Base-by-base conservation (phyloP, 1,140 invertebrate species). In the Euwallacea fornicatus region DNA sequence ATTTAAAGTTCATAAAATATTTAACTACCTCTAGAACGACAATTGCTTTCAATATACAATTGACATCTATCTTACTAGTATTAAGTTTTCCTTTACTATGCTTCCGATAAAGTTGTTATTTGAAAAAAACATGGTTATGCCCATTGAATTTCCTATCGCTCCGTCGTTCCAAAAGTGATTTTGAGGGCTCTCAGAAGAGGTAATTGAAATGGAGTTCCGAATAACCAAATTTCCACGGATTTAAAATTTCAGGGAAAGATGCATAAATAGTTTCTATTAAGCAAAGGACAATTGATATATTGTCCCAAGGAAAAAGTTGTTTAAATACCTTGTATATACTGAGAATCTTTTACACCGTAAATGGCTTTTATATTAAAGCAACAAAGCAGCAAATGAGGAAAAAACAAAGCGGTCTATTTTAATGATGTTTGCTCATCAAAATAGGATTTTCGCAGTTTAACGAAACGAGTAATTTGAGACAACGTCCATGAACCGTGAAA, bases 91-190 rank as follows among this genome's bases (percentile, higher is more conserved):
- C 4, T 33, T 33, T 33, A 33, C 1, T 33, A 4, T 33, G 21
- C 1, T 4, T 1, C 21, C 21, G 6, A 50, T 50, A 6, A 50
- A 10, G 9, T 50, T 50, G 9, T 50, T 1, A 11, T 50, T 50
- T 50, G 9, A 15, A 16, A 4, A 13, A 56, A 63, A 70, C 59
- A 70, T 63, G 68, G 68, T 42, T 21, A 59, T 70, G 68, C 54
- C 68, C 68, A 61, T 55, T 53, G n/a, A 42, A 63, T 63, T n/a
- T 54, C 4, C 53, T 62, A 70, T 70, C 59, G 63, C 68, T 46
- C 68, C 68, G 63, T 70, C 68, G 46, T 13, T 9, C 10, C 9
- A 7, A 43, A n/a, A 33, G 1, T 33, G 21, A 33, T 33, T 33
- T 33, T 33, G 21, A 33, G 4, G 21, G 21, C 21, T 33, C 4